Evolutionary conservation across 2,888 invertebrate species (phyloP).

Genomic region (Chrysodeixis includens): DNA sequence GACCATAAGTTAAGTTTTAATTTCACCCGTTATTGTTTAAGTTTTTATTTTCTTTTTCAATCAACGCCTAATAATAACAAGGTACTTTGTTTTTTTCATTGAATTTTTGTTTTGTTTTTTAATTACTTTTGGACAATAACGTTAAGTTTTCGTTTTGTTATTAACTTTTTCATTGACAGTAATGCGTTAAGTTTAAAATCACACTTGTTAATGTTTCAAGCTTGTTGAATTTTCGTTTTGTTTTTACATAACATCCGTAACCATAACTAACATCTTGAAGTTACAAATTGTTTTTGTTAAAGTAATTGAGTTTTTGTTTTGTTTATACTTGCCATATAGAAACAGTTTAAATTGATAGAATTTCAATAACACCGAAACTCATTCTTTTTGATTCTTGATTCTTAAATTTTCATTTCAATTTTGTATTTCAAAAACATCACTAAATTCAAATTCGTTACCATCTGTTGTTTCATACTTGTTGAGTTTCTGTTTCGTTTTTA

Average conservation of each 20-base stretch:
- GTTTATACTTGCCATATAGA: neutral
- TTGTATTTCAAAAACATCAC: neutral
- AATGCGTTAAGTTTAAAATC: neutral
- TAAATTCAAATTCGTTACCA: neutral
- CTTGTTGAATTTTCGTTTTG: neutral
- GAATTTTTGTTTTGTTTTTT: conserved; percentile 9
- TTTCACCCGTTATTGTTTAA: neutral
- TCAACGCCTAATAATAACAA: neutral
- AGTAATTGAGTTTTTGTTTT: conserved; percentile 1
- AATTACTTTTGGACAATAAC: neutral
- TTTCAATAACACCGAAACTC: neutral
- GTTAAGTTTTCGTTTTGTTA: neutral
- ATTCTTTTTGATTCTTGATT: neutral
- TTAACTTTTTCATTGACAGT: neutral
- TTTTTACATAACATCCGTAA: neutral
- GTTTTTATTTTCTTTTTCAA: neutral
- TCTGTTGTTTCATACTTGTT: neutral
- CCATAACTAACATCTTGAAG: neutral
- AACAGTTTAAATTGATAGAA: too few relatives aligned
- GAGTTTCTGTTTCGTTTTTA: neutral
- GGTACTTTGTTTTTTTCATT: conserved; percentile 10
- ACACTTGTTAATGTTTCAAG: neutral
- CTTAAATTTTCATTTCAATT: neutral
- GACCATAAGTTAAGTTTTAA: neutral
- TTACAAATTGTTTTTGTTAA: neutral